Percentiles rank a stretch among this genome's conserved stretches.
Evolutionary conservation across 2,797 vertebrate genomes (phyloP).

Genomic region (Macropus fuliginosus): DNA sequence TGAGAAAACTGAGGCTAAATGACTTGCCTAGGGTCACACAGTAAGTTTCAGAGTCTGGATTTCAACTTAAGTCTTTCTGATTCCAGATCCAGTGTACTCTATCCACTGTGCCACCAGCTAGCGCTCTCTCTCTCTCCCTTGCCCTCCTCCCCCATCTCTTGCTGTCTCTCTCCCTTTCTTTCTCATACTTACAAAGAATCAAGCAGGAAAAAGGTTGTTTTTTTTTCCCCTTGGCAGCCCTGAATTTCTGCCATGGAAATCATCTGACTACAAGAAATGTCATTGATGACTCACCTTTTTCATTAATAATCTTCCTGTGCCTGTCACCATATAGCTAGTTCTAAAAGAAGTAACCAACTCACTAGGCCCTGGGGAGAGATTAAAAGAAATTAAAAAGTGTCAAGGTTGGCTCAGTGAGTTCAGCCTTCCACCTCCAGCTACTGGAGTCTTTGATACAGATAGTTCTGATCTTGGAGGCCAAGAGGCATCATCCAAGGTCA

Average conservation of each 20-base stretch:
- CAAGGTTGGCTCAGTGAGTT: not conserved
- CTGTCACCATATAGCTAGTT: not conserved
- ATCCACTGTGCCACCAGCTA: not conserved
- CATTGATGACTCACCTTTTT: not conserved
- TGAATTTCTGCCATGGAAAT: not conserved
- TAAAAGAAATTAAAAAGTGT: not conserved
- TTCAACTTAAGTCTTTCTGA: not conserved
- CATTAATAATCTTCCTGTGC: not conserved
- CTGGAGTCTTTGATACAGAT: not conserved
- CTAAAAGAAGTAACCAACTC: not conserved
- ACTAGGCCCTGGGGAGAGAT: not conserved
- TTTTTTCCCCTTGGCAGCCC: rapidly evolving
- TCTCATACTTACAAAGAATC: not conserved
- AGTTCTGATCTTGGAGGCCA: not conserved
- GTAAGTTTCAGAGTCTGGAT: not conserved
- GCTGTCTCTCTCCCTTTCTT: too few species aligned
- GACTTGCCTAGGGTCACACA: not conserved
- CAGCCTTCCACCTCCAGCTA: not conserved
- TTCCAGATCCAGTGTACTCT: not conserved
- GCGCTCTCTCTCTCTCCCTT: not conserved
- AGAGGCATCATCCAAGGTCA: not conserved
- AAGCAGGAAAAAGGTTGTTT: not conserved
- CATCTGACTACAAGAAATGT: not conserved
- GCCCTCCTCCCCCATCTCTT: too few species aligned
- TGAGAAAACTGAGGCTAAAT: not conserved